phyloP scores from a whole-genome alignment of 1,140 invertebrate genomes.

The Lerema accius region DNA sequence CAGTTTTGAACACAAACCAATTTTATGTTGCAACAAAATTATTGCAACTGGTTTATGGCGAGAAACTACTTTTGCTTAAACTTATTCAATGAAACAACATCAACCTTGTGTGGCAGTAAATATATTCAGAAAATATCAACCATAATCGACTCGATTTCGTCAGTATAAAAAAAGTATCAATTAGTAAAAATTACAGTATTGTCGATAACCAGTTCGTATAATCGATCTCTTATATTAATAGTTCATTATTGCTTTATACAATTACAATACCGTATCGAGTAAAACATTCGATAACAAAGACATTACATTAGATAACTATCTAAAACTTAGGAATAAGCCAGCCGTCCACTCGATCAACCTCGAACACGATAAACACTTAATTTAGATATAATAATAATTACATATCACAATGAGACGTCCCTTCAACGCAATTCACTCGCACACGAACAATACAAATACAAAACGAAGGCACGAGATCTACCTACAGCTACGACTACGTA shows the following conservation, averaged over 20 bases:
- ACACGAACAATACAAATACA: conserved; percentile 71
- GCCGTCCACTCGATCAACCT: conserved; percentile 69
- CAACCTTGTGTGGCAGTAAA: conserved; percentile 73
- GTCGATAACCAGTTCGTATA: conserved; percentile 66
- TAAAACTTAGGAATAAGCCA: conserved; percentile 71
- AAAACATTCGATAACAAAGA: conserved; percentile 75
- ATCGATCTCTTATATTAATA: conserved; percentile 70
- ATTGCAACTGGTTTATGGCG: conserved; percentile 4
- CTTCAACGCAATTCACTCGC: conserved; percentile 71
- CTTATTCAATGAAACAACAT: conserved; percentile 59
- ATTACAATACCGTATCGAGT: conserved; percentile 80
- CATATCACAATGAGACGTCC: conserved; percentile 82
- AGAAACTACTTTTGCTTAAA: conserved; percentile 4
- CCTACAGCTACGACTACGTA: conserved; percentile 71
- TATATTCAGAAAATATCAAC: conserved; percentile 82
- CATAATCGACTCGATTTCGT: conserved; percentile 70
- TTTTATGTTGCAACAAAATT: conserved; percentile 1
- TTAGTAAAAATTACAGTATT: conserved; percentile 75
- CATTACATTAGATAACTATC: conserved; percentile 67
- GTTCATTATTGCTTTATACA: conserved; percentile 81
- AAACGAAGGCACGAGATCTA: conserved; percentile 81
- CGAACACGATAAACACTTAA: conserved; percentile 80
- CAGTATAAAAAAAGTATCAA: conserved; percentile 71
- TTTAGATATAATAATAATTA: conserved; percentile 82
- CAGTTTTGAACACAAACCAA: not conserved